These are phyloP conservation scores for Lasioglossum calceatum DNA, from an alignment of 2,888 invertebrate species.

Conservation along the genomic window DNA sequence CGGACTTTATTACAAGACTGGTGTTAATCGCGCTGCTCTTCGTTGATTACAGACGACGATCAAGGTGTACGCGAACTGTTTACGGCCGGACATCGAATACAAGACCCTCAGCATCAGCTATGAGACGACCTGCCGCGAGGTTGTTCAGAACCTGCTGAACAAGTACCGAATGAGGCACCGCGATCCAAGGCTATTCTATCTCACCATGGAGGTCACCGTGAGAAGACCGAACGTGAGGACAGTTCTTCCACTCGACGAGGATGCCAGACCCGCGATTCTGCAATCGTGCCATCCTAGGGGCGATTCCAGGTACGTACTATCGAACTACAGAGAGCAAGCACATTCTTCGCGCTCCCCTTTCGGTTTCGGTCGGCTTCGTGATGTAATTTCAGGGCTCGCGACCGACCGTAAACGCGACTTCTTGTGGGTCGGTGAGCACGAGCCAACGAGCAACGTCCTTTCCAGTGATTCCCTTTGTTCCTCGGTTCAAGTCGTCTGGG, in stretches of 20 bases:
- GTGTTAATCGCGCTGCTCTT: constrained; percentile 34
- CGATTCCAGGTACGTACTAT: constrained; percentile 90
- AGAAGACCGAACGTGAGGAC: constrained; percentile 93
- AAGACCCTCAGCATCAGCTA: constrained; percentile 96
- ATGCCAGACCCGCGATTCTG: constrained; percentile 94
- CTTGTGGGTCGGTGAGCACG: constrained; percentile 64
- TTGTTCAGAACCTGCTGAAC: constrained; percentile 92
- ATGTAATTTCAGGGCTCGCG: constrained; percentile 70
- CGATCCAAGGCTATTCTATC: constrained; percentile 96
- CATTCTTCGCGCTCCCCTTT: constrained; percentile 37
- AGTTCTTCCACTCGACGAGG: constrained; percentile 93
- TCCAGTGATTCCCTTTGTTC: constrained; percentile 55
- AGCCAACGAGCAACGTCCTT: constrained; percentile 65
- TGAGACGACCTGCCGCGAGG: constrained; percentile 94
- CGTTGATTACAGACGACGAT: constrained; percentile 91
- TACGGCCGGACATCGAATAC: constrained; percentile 97
- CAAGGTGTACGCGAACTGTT: constrained; percentile 95
- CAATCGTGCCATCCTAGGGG: constrained; percentile 98
- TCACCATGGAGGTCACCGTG: constrained; percentile 97
- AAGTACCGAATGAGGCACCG: constrained; percentile 96
- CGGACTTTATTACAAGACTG: neutral
- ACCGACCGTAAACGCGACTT: constrained; percentile 63
- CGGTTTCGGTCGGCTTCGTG: constrained; percentile 71
- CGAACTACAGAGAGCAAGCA: neutral
- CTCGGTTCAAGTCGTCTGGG: constrained; percentile 31